phyloP scores from a whole-genome alignment of 2,888 invertebrate species.

The Caenorhabditis afra region DNA sequence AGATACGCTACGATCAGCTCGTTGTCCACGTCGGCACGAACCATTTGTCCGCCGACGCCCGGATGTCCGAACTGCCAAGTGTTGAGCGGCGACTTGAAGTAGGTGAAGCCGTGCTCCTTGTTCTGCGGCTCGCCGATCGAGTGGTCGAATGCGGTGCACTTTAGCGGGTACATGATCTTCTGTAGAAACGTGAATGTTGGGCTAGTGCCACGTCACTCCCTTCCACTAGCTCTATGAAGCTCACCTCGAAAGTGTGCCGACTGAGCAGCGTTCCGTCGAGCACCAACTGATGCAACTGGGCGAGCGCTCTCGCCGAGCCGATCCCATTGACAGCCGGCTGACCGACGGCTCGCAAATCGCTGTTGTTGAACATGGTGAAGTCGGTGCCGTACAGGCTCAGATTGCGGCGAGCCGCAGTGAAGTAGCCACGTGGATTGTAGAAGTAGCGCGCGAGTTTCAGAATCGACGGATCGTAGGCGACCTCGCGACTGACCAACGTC shows the following conservation, averaged over 20 bases:
- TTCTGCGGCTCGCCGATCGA: conserved; percentile 63
- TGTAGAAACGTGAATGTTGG: conserved; percentile 3
- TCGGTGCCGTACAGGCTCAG: conserved; percentile 59
- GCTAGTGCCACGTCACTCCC: too few species aligned
- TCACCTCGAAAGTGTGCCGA: conserved; percentile 62
- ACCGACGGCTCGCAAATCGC: conserved; percentile 74
- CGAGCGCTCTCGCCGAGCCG: conserved; percentile 79
- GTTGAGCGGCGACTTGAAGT: conserved; percentile 52
- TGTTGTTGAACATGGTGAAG: conserved; percentile 76
- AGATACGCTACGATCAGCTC: conserved; percentile 81
- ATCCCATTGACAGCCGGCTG: conserved; percentile 78
- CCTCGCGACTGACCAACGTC: conserved; percentile 52
- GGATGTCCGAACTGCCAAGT: conserved; percentile 80
- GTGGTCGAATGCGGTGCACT: conserved; percentile 61
- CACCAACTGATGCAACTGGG: conserved; percentile 79
- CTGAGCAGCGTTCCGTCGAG: conserved; percentile 74
- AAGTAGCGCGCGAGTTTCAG: conserved; percentile 56
- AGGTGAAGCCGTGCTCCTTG: conserved; percentile 68
- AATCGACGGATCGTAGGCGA: conserved; percentile 57
- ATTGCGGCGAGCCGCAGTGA: conserved; percentile 55
- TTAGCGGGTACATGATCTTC: conserved; percentile 48
- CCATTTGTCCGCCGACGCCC: conserved; percentile 81
- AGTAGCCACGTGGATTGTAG: conserved; percentile 64
- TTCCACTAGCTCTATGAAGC: too few species aligned
- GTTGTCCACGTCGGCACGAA: conserved; percentile 76